phyloP scores from a whole-genome alignment of 2,113 vertebrate genomes.

The Leiothrix lutea region DNA sequence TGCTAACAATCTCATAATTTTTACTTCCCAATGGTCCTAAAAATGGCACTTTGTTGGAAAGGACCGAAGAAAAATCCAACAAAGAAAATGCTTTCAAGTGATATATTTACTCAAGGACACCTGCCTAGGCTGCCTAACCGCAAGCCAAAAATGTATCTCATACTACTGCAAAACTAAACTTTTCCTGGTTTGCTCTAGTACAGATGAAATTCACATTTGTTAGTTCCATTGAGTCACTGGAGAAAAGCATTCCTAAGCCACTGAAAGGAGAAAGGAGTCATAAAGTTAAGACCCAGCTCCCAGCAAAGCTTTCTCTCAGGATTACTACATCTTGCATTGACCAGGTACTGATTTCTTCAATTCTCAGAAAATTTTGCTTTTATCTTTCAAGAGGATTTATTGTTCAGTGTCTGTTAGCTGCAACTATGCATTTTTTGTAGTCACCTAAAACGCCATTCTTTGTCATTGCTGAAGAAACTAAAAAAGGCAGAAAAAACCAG shows the following conservation, averaged over 20 bases:
- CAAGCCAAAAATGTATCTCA: not conserved
- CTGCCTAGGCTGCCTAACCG: not conserved
- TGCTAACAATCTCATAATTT: not conserved
- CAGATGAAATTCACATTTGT: not conserved
- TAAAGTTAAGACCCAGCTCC: not conserved
- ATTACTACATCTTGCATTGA: not conserved
- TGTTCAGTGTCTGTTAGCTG: not conserved
- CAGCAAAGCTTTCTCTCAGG: not conserved
- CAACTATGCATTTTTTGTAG: not conserved
- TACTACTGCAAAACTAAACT: not conserved
- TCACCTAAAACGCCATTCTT: not conserved
- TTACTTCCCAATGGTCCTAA: not conserved
- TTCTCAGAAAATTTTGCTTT: not conserved
- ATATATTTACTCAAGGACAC: not conserved
- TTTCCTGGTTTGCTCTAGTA: not conserved
- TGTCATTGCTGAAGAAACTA: not conserved
- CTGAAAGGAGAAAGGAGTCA: not conserved
- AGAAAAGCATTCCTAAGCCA: not conserved
- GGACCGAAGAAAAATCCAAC: not conserved
- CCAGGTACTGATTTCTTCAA: not conserved
- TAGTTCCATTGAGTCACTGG: not conserved
- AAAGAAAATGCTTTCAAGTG: not conserved
- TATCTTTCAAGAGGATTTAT: not conserved
- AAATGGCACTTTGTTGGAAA: not conserved
- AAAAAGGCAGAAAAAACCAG: not conserved